Percentiles rank a stretch among this genome's conserved stretches.
Evolutionary conservation across 2,888 invertebrate genomes (phyloP).

Genomic region (Embidobia sp.): DNA sequence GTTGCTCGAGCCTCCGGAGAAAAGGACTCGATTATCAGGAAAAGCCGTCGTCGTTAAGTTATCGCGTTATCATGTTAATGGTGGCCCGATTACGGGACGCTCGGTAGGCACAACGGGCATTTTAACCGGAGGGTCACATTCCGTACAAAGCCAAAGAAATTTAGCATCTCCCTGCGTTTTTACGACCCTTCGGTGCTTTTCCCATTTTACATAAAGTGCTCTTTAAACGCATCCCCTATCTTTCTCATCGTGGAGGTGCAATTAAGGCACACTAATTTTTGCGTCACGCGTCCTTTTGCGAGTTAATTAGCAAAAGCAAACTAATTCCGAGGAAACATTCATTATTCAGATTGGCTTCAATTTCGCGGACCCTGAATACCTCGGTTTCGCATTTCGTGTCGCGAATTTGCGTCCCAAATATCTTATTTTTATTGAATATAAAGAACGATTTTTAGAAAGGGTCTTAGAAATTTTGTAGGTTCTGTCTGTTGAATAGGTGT

Average conservation of each 20-base stretch:
- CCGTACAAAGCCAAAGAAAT: slow-evolving; percentile 58
- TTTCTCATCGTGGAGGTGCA: slow-evolving; percentile 39
- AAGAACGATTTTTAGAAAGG: too few species aligned
- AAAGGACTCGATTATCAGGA: slow-evolving; percentile 45
- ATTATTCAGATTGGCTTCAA: slow-evolving; percentile 31
- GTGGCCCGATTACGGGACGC: slow-evolving; percentile 40
- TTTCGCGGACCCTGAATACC: slow-evolving; percentile 1
- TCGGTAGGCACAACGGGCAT: slow-evolving; percentile 29
- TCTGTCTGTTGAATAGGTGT: too few species aligned
- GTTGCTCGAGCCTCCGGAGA: slow-evolving; percentile 32
- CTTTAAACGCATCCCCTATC: slow-evolving; percentile 61
- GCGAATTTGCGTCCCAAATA: neutral
- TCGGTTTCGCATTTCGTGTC: neutral
- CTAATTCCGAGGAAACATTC: slow-evolving; percentile 33
- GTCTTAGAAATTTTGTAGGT: too few species aligned
- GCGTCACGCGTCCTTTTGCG: slow-evolving; percentile 16
- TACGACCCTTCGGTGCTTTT: slow-evolving; percentile 51
- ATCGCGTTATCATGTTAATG: slow-evolving; percentile 61
- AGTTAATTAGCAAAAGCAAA: slow-evolving; percentile 48
- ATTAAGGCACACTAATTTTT: slow-evolving; percentile 59
- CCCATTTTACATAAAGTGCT: slow-evolving; percentile 56
- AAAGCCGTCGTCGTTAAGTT: slow-evolving; percentile 53
- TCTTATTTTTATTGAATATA: neutral
- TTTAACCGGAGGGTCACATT: slow-evolving; percentile 42
- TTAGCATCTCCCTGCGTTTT: slow-evolving; percentile 58